phyloP scores from a whole-genome alignment of 2,888 invertebrate genomes.

The Drosophila emarginata region DNA sequence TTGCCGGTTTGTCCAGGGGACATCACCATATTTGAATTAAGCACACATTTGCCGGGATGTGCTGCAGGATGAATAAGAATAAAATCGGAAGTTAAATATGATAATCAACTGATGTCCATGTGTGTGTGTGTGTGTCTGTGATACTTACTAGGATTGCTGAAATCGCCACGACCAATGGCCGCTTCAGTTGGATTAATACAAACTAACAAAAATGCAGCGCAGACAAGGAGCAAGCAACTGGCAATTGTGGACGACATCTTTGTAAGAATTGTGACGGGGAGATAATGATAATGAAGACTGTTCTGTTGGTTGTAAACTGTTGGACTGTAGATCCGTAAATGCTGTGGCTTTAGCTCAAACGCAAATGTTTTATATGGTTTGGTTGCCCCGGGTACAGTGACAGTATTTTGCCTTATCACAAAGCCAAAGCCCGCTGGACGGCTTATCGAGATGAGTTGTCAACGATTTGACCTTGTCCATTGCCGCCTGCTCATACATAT shows the following conservation, averaged over 20 bases:
- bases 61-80: conserved; percentile 34
- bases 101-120: background rate
- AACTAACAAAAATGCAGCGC: conserved; percentile 26
- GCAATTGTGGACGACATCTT: conserved; percentile 46
- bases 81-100: background rate
- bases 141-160: conserved; percentile 70
- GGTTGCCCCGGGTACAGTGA: background rate
- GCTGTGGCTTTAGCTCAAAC: conserved; percentile 41
- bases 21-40: conserved; percentile 59
- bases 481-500: conserved; percentile 7
- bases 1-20: conserved; percentile 75
- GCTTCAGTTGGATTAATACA: conserved; percentile 47
- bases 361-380: conserved; percentile 65
- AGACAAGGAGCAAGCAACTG: conserved; percentile 38
- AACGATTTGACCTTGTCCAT: conserved; percentile 62
- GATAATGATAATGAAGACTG: background rate
- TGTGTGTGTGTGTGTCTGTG: background rate
- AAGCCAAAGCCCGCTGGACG: conserved; percentile 49
- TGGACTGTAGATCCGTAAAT: conserved; percentile 49
- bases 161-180: conserved; percentile 60
- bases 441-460: conserved; percentile 57
- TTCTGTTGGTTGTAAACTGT: conserved; percentile 30
- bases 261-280: background rate
- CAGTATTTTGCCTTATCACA: conserved; percentile 56
- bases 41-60: conserved; percentile 76